phyloP scores from a whole-genome alignment of 2,888 invertebrate species.

The Agrotis clavis region DNA sequence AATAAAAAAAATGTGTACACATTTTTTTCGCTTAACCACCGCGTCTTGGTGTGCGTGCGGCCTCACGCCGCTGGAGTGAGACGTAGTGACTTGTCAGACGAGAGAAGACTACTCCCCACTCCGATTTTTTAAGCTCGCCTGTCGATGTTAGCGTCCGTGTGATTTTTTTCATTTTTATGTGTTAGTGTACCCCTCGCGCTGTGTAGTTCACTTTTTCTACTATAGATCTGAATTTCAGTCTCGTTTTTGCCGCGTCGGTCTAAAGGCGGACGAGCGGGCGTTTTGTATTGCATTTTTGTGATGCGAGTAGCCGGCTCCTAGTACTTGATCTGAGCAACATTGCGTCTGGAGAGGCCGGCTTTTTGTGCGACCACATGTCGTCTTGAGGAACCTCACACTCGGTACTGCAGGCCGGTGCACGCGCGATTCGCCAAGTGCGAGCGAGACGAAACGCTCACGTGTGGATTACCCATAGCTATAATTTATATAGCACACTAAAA shows the following conservation, averaged over 20 bases:
- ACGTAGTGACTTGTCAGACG: conserved; percentile 76
- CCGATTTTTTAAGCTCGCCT: conserved; percentile 90
- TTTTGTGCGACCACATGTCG: conserved; percentile 86
- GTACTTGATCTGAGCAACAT: conserved; percentile 71
- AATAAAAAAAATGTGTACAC: conserved; percentile 92
- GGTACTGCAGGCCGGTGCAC: conserved; percentile 84
- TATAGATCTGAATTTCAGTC: conserved; percentile 92
- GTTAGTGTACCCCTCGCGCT: conserved; percentile 91
- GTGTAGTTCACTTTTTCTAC: conserved; percentile 92
- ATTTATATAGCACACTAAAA: conserved; percentile 89
- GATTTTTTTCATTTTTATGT: conserved; percentile 91
- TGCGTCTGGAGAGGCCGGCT: conserved; percentile 80
- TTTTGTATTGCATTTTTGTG: conserved; percentile 88
- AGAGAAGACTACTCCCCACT: conserved; percentile 83
- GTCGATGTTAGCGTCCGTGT: conserved; percentile 88
- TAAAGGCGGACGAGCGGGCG: conserved; percentile 89
- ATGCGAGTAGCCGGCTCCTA: conserved; percentile 79
- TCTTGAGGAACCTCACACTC: conserved; percentile 74
- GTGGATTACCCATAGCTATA: conserved; percentile 85
- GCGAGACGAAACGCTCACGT: conserved; percentile 84
- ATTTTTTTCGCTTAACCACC: conserved; percentile 91
- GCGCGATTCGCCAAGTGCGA: conserved; percentile 85
- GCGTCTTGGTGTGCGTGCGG: conserved; percentile 85
- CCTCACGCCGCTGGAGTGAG: conserved; percentile 86
- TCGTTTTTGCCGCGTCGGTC: conserved; percentile 91